phyloP scores from a whole-genome alignment of 2,113 vertebrate species.

The Suricata suricatta region DNA sequence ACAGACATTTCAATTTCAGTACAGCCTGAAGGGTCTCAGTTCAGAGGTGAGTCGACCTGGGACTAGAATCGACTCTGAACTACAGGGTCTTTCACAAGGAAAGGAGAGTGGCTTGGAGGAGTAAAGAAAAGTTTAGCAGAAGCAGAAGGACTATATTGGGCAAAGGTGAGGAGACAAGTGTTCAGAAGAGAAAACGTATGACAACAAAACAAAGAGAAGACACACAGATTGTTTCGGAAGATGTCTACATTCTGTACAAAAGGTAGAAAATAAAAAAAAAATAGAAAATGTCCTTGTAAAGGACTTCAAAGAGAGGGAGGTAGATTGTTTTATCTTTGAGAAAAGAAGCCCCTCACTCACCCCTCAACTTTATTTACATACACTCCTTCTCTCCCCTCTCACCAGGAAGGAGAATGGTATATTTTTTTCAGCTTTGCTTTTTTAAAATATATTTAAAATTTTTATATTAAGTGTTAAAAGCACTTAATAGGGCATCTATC shows the following conservation, averaged over 20 bases:
- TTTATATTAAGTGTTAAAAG: background rate
- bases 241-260: background rate
- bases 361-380: background rate
- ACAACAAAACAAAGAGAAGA: background rate
- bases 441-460: background rate
- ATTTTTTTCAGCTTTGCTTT: background rate
- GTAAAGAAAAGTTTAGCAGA: background rate
- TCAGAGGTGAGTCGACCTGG: background rate
- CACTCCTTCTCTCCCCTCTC: no score
- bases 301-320: background rate
- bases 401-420: background rate
- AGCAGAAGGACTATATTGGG: background rate
- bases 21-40: background rate
- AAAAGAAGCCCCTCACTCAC: background rate
- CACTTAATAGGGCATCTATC: background rate
- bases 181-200: background rate
- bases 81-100: background rate
- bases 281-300: background rate
- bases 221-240: background rate
- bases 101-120: background rate
- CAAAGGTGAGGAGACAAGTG: rapidly evolving
- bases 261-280: background rate
- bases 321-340: background rate
- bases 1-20: slow-evolving; percentile 23
- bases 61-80: background rate